phyloP scores from a whole-genome alignment of 1,140 invertebrate genomes.

The Pseudomyrmex gracilis region DNA sequence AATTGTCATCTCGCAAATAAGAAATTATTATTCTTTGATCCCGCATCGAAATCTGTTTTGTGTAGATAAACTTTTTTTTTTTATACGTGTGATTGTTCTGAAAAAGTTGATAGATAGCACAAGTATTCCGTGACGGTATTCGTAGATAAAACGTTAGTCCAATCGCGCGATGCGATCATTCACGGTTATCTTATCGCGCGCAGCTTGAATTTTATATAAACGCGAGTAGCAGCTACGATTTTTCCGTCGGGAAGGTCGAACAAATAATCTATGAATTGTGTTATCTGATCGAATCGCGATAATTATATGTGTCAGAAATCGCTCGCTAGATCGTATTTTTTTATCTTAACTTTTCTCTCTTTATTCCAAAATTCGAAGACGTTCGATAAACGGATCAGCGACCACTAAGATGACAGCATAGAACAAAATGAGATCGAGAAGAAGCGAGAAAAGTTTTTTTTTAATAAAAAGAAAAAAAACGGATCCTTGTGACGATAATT shows the following conservation, averaged over 20 bases:
- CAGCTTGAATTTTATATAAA: neutral
- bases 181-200: constrained; percentile 41
- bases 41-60: neutral
- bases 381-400: constrained; percentile 62
- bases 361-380: constrained; percentile 48
- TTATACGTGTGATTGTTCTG: neutral
- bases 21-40: neutral
- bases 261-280: constrained; percentile 48
- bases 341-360: neutral
- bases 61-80: constrained; percentile 5
- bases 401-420: neutral
- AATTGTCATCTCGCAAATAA: neutral
- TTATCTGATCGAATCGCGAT: constrained; percentile 47
- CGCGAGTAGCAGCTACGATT: neutral
- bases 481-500: no score
- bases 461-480: neutral
- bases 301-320: no score
- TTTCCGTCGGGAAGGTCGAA: neutral
- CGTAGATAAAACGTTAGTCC: constrained; percentile 35
- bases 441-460: neutral
- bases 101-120: neutral
- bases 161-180: constrained; percentile 13
- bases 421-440: neutral
- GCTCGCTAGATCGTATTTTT: constrained; percentile 50
- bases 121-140: constrained; percentile 23